Conservation (phyloP, 2,888 invertebrate genomes). For the Balanococcus diminutus region DNA sequence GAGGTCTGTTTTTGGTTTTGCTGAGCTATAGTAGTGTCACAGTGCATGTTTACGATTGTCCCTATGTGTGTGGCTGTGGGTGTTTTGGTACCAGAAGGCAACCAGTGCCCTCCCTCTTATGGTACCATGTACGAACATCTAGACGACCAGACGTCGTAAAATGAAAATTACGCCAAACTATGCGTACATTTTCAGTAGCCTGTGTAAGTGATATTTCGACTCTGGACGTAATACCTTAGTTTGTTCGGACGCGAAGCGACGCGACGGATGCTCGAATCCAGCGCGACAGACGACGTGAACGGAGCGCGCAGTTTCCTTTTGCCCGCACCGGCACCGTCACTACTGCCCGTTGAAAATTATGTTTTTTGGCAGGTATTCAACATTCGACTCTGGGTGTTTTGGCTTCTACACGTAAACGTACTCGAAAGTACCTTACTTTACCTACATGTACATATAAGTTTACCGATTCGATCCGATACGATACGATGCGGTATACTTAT, state of each 20-base stretch:
- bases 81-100: too few species aligned
- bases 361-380: slow-evolving; percentile 37
- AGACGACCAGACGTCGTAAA: too few species aligned
- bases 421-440: not conserved
- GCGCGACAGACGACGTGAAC: not conserved
- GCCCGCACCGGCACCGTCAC: not conserved
- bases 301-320: not conserved
- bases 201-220: not conserved
- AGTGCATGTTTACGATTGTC: too few species aligned
- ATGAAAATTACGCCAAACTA: too few species aligned
- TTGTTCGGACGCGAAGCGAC: not conserved
- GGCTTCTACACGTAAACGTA: not conserved
- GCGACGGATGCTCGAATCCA: not conserved
- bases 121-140: too few species aligned
- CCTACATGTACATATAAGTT: not conserved
- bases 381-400: not conserved
- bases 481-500: not conserved
- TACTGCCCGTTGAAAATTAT: slow-evolving; percentile 16
- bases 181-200: too few species aligned
- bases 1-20: too few species aligned
- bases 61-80: too few species aligned
- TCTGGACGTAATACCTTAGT: too few species aligned
- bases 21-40: too few species aligned
- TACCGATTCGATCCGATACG: not conserved
- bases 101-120: too few species aligned